phyloP scores from a whole-genome alignment of 2,888 invertebrate species.

The Cheilosia pagana region DNA sequence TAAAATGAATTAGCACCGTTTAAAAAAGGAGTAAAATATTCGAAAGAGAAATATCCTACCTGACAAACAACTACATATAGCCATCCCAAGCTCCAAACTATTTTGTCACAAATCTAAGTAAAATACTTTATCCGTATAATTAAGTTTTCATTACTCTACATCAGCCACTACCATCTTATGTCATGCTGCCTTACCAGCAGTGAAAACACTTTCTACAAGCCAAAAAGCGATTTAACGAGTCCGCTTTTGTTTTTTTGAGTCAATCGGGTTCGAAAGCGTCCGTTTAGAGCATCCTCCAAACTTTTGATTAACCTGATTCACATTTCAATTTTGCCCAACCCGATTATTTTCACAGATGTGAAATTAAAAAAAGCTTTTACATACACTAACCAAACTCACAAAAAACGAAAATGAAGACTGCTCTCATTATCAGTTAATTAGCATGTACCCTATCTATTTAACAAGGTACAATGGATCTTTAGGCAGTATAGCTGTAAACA shows the following conservation, averaged over 20 bases:
- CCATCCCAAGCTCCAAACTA: not conserved
- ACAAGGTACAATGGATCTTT: not conserved
- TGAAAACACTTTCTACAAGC: conserved; percentile 53
- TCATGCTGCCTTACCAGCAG: conserved; percentile 35
- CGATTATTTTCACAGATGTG: conserved; percentile 51
- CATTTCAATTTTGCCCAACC: conserved; percentile 57
- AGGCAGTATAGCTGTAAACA: no score
- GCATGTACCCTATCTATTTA: conserved; percentile 23
- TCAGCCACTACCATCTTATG: conserved; percentile 34
- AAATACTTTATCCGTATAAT: conserved; percentile 9
- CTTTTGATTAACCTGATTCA: conserved; percentile 44
- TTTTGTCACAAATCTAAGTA: not conserved
- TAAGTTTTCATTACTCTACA: not conserved
- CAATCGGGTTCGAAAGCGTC: conserved; percentile 58
- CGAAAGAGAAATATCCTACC: not conserved
- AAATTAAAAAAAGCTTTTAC: conserved; percentile 47
- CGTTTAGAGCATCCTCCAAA: conserved; percentile 49
- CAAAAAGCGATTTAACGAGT: conserved; percentile 34
- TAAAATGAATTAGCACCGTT: not conserved
- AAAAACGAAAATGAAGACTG: not conserved
- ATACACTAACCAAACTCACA: not conserved
- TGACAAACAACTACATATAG: not conserved
- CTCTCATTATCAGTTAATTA: not conserved
- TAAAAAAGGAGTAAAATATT: not conserved
- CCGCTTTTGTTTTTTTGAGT: conserved; percentile 30